Evolutionary conservation across 1,140 invertebrate genomes (phyloP).

Genomic region (Belonocnema kinseyi): DNA sequence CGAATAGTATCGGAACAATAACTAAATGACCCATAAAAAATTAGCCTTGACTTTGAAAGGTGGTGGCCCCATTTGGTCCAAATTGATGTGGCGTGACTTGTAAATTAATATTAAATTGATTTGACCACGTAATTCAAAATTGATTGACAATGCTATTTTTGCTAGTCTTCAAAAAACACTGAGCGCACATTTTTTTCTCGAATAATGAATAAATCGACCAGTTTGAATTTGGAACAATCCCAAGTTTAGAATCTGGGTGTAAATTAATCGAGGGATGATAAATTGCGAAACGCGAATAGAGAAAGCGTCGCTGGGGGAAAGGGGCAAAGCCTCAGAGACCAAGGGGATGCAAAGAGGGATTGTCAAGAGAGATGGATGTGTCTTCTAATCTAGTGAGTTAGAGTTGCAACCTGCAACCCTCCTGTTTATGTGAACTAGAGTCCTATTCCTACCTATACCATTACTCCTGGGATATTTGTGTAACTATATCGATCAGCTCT

Average conservation of each 20-base stretch:
- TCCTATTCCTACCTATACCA: neutral
- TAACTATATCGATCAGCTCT: neutral
- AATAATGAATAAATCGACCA: neutral
- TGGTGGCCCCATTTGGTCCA: too few species aligned
- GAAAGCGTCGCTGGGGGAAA: constrained; percentile 34
- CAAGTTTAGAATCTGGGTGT: constrained; percentile 44
- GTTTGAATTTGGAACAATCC: neutral
- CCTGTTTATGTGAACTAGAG: constrained; percentile 8
- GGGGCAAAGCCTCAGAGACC: constrained; percentile 48
- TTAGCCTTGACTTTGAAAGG: too few species aligned
- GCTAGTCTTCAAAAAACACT: too few species aligned
- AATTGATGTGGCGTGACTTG: too few species aligned
- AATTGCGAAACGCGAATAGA: constrained; percentile 48
- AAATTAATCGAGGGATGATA: constrained; percentile 60
- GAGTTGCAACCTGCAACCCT: constrained; percentile 10
- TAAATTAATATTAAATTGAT: too few species aligned
- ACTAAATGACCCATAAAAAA: too few species aligned
- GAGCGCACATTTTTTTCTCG: too few species aligned
- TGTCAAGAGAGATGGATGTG: constrained; percentile 58
- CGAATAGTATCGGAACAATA: too few species aligned
- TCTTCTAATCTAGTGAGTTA: constrained; percentile 25
- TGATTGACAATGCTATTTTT: too few species aligned
- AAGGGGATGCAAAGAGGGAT: constrained; percentile 54
- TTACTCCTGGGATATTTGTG: constrained; percentile 12
- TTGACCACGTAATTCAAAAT: too few species aligned